Conservation (phyloP, 2,113 vertebrate species). For the Albula goreensis region DNA sequence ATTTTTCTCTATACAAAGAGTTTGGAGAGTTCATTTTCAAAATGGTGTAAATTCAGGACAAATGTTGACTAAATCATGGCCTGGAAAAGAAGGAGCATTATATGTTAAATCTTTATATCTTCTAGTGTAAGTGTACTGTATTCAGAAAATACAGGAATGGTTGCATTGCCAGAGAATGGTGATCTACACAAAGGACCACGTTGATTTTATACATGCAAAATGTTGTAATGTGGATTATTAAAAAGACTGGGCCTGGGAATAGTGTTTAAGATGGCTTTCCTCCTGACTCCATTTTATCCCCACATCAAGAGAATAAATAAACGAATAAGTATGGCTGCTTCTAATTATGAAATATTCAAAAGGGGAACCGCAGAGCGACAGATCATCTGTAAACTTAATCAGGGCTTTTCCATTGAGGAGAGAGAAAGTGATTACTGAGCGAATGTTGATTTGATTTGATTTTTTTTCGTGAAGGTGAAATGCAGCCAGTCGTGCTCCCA, state of each 20-base stretch:
- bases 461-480: slow-evolving; percentile 55
- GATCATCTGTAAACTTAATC: slow-evolving; percentile 68
- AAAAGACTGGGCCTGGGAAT: background rate
- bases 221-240: background rate
- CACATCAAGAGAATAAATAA: slow-evolving; percentile 47
- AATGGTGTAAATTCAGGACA: no score
- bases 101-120: no score
- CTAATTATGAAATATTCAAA: slow-evolving; percentile 65
- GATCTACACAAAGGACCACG: background rate
- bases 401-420: slow-evolving; percentile 34
- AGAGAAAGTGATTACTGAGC: slow-evolving; percentile 56
- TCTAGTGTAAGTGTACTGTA: no score
- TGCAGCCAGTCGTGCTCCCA: slow-evolving; percentile 48
- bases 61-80: no score
- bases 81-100: no score
- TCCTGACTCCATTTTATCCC: slow-evolving; percentile 7
- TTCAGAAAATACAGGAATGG: no score
- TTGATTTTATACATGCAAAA: background rate
- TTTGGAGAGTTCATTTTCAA: no score
- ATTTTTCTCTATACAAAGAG: no score
- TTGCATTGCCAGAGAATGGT: no score
- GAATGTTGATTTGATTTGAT: slow-evolving; percentile 61
- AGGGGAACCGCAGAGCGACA: slow-evolving; percentile 46
- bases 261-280: background rate
- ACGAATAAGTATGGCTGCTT: slow-evolving; percentile 60